Base-by-base conservation (phyloP, 2,888 invertebrate genomes). In the Tortricodes alternella region DNA sequence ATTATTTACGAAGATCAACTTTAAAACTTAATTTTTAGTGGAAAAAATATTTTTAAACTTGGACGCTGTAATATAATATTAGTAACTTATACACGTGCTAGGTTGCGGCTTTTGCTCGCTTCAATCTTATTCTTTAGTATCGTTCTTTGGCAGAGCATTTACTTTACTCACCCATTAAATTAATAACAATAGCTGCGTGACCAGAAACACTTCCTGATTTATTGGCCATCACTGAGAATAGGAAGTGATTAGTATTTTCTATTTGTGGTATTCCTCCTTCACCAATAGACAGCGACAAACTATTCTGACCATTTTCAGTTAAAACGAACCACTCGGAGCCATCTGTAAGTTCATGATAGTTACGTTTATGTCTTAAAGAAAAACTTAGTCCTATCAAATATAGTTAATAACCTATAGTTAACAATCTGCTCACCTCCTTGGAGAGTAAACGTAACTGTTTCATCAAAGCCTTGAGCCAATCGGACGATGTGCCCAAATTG, bases 391-490 rank as follows among this genome's bases (percentile, higher is more conserved):
- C 18, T 18, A 13, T 52, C 15, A 38, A 49, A 58, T 41, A 49
- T 39, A 29, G 37, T 15, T 46, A 15, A 29, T 41, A n/a, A 16
- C 1, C n/a, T n/a, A 13, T 32, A 24, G 2, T 15, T 7, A 24
- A 50, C 51, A 34, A 38, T 44, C 43, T 46, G 66, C 68, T 66
- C 63, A 74, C 76, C 72, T 34, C 73, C 72, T 27, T 62, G 64
- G n/a, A 74, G 66, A 29, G 57, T 50, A 63, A 74, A 74, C 18
- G 58, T 37, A 52, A 75, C 66, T 29, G 62, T 60, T 50, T 70
- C 66, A 58, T 74, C 68, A 59, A 60, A 71, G 13, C 71, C 73
- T 58, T 73, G 66, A 29, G 59, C 60, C 38, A 76, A 56, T 34
- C 60, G 61, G n/a, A 74, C 70, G 13, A 62, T 55, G 18, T 68